Conservation (phyloP, 2,797 vertebrate species). For the Carcharodon carcharias region DNA sequence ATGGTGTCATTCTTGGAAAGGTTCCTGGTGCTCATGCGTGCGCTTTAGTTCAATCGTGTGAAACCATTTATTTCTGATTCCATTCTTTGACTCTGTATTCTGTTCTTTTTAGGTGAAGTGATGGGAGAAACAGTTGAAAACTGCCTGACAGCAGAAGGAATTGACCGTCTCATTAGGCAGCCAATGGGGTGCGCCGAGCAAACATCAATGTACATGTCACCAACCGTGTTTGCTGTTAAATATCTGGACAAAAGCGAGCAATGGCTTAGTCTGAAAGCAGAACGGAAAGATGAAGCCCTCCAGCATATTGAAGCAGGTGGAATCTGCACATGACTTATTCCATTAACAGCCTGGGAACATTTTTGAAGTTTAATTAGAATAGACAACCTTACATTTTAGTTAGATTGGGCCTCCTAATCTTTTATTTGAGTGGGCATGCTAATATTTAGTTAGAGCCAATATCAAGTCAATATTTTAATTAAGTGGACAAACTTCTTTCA, state of each 20-base stretch:
- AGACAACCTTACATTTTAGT: background rate
- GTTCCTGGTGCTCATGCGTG: background rate
- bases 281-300: conserved; percentile 50
- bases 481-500: background rate
- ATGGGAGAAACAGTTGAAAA: conserved; percentile 54
- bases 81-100: background rate
- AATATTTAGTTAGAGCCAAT: no score
- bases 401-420: background rate
- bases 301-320: conserved; percentile 53
- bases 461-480: no score
- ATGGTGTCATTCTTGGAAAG: background rate
- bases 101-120: background rate
- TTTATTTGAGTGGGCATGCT: no score
- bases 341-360: background rate
- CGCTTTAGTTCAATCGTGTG: no score
- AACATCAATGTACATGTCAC: conserved; percentile 60
- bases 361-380: background rate
- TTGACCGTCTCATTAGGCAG: conserved; percentile 54
- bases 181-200: conserved; percentile 61
- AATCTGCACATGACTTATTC: background rate
- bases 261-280: conserved; percentile 49
- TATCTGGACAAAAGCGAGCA: conserved; percentile 55
- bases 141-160: conserved; percentile 52
- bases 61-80: background rate
- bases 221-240: conserved; percentile 54